Conservation (phyloP, 2,888 invertebrate genomes). For the Bruchidius siliquastri region DNA sequence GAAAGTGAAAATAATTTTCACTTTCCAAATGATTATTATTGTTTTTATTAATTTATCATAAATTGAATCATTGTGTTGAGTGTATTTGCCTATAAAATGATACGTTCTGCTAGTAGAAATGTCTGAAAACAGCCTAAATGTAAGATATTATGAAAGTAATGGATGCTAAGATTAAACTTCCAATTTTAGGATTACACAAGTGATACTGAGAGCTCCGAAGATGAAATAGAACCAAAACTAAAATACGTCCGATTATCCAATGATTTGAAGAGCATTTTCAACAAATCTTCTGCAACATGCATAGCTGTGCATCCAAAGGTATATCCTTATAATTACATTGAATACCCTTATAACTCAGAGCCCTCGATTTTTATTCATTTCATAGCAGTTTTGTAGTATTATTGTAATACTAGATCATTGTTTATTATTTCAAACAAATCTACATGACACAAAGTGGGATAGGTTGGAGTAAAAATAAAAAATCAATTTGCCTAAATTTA, state of each 20-base stretch:
- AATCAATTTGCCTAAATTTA: too few relatives aligned
- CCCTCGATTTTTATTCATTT: conserved; percentile 1
- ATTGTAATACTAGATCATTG: too few relatives aligned
- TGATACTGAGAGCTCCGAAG: conserved; percentile 44
- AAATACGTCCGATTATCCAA: conserved; percentile 87
- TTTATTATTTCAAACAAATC: too few relatives aligned
- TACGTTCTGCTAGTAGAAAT: conserved; percentile 17
- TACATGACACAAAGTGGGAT: too few relatives aligned
- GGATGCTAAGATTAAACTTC: background rate
- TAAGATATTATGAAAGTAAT: conserved; percentile 7
- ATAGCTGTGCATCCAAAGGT: conserved; percentile 91
- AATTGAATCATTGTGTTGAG: background rate
- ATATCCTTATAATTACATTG: conserved; percentile 4
- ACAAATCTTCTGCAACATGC: conserved; percentile 84
- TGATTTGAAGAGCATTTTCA: conserved; percentile 78
- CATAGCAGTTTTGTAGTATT: too few relatives aligned
- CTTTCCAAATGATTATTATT: too few relatives aligned
- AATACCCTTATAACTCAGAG: background rate
- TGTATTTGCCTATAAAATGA: conserved; percentile 23
- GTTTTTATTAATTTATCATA: background rate
- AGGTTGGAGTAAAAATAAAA: too few relatives aligned
- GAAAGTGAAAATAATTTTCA: background rate
- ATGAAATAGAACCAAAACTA: conserved; percentile 78
- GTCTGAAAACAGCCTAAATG: conserved; percentile 25
- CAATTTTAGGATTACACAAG: conserved; percentile 36